A percentile compares a stretch with the other conserved stretches of the same genome.
phyloP scores from a whole-genome alignment of 2,113 vertebrate species.

The Coturnix japonica region DNA sequence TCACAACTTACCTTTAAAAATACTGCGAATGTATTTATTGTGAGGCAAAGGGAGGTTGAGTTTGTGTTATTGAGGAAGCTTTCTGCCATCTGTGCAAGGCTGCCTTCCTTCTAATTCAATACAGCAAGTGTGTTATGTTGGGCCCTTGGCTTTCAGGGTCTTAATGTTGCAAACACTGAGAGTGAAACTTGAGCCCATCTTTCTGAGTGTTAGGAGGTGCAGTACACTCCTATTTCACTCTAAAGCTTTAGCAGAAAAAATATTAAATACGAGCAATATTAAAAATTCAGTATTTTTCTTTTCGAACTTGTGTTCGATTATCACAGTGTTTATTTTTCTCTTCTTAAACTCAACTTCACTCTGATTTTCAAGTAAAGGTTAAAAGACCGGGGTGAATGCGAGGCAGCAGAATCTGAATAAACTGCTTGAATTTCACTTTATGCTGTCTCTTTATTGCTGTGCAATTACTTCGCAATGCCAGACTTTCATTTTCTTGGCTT shows the following conservation, averaged over 20 bases:
- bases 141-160: not conserved
- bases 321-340: not conserved
- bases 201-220: not conserved
- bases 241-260: not conserved
- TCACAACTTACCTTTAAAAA: slow-evolving; percentile 72
- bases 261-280: not conserved
- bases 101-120: slow-evolving; percentile 18
- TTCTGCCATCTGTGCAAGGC: not conserved
- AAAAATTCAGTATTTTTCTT: not conserved
- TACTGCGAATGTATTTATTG: slow-evolving; percentile 56
- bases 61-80: slow-evolving; percentile 10
- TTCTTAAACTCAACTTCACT: not conserved
- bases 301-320: not conserved
- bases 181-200: not conserved
- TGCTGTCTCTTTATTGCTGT: not conserved
- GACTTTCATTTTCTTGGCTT: not conserved
- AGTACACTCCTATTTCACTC: not conserved
- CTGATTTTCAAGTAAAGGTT: not conserved
- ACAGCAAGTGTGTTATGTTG: not conserved
- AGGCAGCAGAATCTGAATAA: not conserved
- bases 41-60: slow-evolving; percentile 12
- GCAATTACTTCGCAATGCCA: not conserved
- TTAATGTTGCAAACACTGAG: not conserved
- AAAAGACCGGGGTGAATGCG: not conserved
- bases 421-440: not conserved